Conservation (phyloP, 1,140 invertebrate species). For the Brachionus koreanus region DNA sequence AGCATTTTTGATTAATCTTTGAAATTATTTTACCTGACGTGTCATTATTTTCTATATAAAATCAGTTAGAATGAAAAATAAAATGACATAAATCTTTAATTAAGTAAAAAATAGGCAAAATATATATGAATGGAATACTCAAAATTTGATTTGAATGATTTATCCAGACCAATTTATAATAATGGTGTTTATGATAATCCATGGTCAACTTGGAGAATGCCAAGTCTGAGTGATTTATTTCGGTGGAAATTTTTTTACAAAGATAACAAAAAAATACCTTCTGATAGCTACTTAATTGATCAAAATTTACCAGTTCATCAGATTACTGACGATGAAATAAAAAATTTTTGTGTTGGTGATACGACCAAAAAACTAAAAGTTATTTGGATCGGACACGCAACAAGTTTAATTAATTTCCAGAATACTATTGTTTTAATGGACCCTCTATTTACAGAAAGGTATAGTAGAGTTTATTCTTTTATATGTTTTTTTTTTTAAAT, state of each 20-base stretch:
- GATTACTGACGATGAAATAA: constrained; percentile 7
- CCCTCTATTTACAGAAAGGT: constrained; percentile 54
- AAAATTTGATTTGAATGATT: background rate
- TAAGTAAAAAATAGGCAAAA: no score
- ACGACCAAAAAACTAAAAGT: constrained; percentile 49
- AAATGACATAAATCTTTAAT: no score
- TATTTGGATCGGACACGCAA: constrained; percentile 61
- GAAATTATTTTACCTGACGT: no score
- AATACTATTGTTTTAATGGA: constrained; percentile 57
- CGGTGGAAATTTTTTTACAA: constrained; percentile 45
- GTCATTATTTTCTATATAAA: no score
- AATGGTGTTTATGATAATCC: constrained; percentile 51
- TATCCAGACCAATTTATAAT: constrained; percentile 36
- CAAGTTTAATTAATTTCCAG: constrained; percentile 59
- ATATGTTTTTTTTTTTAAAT: background rate
- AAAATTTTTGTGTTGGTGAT: constrained; percentile 46
- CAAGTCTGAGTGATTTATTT: constrained; percentile 47
- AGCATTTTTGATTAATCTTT: no score
- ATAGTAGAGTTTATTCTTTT: background rate
- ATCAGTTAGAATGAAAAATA: no score
- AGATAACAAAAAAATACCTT: constrained; percentile 49
- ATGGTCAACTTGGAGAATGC: constrained; percentile 50
- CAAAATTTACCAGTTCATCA: constrained; percentile 15
- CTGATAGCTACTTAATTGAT: constrained; percentile 25
- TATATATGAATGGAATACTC: background rate